Evolutionary conservation across 2,113 vertebrate species (phyloP).

Genomic region (Myanophis thanlyinensis): DNA sequence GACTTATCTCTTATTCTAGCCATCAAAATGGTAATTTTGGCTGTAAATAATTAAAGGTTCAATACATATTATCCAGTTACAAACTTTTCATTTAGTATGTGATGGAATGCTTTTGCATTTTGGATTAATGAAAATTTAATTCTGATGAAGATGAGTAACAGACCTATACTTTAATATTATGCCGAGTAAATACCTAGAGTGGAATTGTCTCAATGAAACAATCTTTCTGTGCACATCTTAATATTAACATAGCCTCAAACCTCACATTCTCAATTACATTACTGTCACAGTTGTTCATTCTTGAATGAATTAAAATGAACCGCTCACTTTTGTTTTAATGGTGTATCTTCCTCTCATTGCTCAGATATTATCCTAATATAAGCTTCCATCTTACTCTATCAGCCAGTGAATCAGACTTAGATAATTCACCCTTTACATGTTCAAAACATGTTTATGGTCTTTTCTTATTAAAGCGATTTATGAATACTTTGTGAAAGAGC

Average conservation of each 20-base stretch:
- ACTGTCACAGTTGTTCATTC: not conserved
- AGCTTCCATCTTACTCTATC: not conserved
- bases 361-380: not conserved
- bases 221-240: not conserved
- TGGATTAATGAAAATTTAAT: not conserved
- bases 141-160: not conserved
- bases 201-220: not conserved
- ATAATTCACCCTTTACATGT: not conserved
- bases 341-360: not conserved
- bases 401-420: not conserved
- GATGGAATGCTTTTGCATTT: not conserved
- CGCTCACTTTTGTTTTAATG: not conserved
- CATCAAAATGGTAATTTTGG: not conserved
- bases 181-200: not conserved
- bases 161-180: not conserved
- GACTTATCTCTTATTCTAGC: not conserved
- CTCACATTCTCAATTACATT: constrained; percentile 18
- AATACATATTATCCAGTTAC: not conserved
- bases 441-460: not conserved
- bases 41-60: not conserved
- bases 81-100: not conserved
- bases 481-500: not conserved
- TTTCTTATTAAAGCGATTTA: not conserved
- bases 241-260: not conserved
- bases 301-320: not conserved